A percentile compares a stretch with the other conserved stretches of the same genome.
Evolutionary conservation across 2,113 vertebrate genomes (phyloP).

Genomic region (Trematocara marginatum): DNA sequence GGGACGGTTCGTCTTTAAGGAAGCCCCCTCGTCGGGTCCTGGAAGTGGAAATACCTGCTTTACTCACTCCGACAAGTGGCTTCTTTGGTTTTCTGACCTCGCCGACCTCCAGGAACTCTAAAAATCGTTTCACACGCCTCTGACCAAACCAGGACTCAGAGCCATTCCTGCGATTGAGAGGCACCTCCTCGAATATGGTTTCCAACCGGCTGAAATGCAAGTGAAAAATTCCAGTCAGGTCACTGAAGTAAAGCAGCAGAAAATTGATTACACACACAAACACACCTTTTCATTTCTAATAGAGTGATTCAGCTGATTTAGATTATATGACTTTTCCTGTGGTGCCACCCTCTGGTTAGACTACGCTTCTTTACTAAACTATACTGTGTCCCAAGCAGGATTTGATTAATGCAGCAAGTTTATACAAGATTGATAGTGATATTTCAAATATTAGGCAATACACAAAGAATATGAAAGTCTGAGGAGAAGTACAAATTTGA

Average conservation of each 20-base stretch:
- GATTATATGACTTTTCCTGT: neutral
- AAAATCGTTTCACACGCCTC: conserved; percentile 76
- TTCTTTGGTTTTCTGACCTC: conserved; percentile 74
- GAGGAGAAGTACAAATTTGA: neutral
- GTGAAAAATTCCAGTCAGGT: neutral
- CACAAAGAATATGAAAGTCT: neutral
- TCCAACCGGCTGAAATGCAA: conserved; percentile 73
- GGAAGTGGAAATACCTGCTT: conserved; percentile 2
- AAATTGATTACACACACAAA: neutral
- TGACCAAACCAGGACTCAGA: conserved; percentile 77
- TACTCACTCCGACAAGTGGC: conserved; percentile 46
- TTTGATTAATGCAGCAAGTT: neutral
- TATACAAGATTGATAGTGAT: neutral
- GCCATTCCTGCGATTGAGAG: conserved; percentile 77
- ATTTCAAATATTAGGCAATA: neutral
- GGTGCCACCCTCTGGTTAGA: neutral
- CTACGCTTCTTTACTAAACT: neutral
- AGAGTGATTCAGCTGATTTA: neutral
- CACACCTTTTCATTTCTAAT: neutral
- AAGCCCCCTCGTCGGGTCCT: conserved; percentile 56
- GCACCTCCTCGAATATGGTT: conserved; percentile 88
- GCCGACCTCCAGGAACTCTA: conserved; percentile 81
- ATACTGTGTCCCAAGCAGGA: neutral
- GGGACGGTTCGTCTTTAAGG: conserved; percentile 46
- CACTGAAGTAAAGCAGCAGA: neutral